Evolutionary conservation across 1,140 invertebrate species (phyloP).

Genomic region (Heliconius hewitsoni): DNA sequence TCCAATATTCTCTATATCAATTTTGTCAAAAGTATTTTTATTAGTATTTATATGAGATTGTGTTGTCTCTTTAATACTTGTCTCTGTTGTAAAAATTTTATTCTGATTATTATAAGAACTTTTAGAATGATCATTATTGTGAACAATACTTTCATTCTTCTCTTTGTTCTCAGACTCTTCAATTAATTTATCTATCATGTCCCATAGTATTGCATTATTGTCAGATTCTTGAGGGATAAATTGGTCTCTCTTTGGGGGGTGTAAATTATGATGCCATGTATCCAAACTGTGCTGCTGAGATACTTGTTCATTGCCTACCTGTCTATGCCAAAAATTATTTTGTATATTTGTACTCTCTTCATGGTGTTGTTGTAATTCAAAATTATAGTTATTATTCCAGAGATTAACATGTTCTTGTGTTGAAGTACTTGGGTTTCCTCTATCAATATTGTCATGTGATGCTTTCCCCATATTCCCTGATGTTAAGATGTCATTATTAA

Average conservation of each 20-base stretch:
- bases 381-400: background rate
- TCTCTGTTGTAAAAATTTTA: background rate
- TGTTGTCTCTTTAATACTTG: background rate
- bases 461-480: background rate
- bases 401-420: conserved; percentile 11
- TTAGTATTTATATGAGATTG: background rate
- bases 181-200: conserved; percentile 27
- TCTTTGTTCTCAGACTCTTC: conserved; percentile 1
- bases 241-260: background rate
- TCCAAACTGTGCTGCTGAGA: background rate
- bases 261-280: background rate
- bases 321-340: conserved; percentile 41
- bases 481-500: conserved; percentile 5
- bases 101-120: background rate
- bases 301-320: conserved; percentile 12
- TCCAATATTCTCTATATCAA: conserved; percentile 33
- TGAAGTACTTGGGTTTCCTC: background rate
- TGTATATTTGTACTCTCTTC: conserved; percentile 39
- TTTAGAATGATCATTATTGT: background rate
- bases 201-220: conserved; percentile 13
- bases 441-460: conserved; percentile 1
- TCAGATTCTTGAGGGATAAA: background rate
- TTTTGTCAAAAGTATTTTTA: background rate
- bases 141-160: background rate
- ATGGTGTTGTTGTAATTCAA: background rate